Conservation (phyloP, 2,113 vertebrate genomes). For the Polypterus senegalus region DNA sequence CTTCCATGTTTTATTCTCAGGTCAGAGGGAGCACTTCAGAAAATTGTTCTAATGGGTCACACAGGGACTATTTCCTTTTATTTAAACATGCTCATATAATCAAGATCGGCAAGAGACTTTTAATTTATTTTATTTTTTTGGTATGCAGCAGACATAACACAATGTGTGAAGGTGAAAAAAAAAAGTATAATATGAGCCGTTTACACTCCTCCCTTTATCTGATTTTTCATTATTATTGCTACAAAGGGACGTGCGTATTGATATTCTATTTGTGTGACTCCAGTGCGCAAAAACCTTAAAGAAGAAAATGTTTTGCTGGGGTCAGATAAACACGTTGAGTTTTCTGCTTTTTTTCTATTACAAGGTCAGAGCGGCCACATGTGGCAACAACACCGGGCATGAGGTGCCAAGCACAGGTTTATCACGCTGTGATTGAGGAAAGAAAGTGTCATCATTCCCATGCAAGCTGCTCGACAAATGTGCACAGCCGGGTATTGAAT, state of each 20-base stretch:
- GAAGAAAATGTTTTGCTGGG: too few species aligned
- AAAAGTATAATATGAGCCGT: background rate
- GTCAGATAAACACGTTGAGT: too few species aligned
- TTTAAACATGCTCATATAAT: slow-evolving; percentile 12
- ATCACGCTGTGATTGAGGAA: too few species aligned
- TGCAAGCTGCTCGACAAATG: too few species aligned
- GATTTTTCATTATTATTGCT: slow-evolving; percentile 12
- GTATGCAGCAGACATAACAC: slow-evolving; percentile 14
- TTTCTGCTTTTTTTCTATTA: too few species aligned
- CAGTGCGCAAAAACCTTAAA: too few species aligned
- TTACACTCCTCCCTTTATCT: background rate
- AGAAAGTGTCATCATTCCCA: too few species aligned
- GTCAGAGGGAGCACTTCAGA: slow-evolving; percentile 2
- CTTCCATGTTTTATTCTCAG: slow-evolving; percentile 12
- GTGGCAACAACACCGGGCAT: too few species aligned
- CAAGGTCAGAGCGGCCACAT: too few species aligned
- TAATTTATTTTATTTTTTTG: slow-evolving; percentile 28
- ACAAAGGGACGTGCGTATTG: background rate
- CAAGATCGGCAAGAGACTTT: background rate
- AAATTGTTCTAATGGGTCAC: slow-evolving; percentile 25
- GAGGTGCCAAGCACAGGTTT: too few species aligned
- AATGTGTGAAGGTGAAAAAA: slow-evolving; percentile 4
- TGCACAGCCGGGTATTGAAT: too few species aligned
- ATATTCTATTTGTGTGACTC: too few species aligned
- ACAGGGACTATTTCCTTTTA: slow-evolving; percentile 14